Evolutionary conservation across 2,888 invertebrate genomes (phyloP).

Genomic region (Stenurella melanura): DNA sequence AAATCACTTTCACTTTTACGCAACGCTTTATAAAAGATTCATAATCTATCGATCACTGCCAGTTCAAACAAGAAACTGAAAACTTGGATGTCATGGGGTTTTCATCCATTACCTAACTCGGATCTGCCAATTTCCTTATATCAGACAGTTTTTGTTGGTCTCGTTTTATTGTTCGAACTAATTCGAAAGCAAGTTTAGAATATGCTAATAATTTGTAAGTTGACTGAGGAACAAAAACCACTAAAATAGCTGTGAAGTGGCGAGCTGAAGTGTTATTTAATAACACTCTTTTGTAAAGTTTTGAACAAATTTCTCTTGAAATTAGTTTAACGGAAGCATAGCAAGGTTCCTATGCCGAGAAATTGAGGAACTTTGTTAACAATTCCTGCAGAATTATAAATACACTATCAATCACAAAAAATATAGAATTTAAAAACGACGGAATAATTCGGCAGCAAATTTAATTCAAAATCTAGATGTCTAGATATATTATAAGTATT

Average conservation of each 20-base stretch:
- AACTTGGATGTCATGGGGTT: slow-evolving; percentile 10
- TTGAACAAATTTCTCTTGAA: background rate
- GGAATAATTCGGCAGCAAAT: too few species aligned
- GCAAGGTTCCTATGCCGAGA: background rate
- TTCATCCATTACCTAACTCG: slow-evolving; percentile 26
- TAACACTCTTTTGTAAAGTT: slow-evolving; percentile 16
- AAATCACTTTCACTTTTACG: slow-evolving; percentile 17
- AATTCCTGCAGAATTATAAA: too few species aligned
- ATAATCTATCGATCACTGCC: slow-evolving; percentile 38
- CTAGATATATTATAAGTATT: too few species aligned
- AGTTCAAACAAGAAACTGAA: slow-evolving; percentile 23
- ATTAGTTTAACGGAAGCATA: background rate
- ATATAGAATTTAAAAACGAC: too few species aligned
- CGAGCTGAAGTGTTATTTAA: slow-evolving; percentile 5
- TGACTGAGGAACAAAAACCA: background rate
- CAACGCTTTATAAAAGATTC: slow-evolving; percentile 10
- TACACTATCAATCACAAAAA: too few species aligned
- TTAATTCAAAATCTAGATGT: too few species aligned
- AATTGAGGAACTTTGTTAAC: background rate
- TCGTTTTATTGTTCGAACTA: background rate
- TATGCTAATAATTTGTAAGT: slow-evolving; percentile 17
- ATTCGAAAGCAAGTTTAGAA: slow-evolving; percentile 10
- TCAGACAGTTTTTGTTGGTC: background rate
- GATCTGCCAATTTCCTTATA: slow-evolving; percentile 1
- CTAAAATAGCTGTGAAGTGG: background rate